phyloP scores from a whole-genome alignment of 2,888 invertebrate genomes.

The Eulithis testata region DNA sequence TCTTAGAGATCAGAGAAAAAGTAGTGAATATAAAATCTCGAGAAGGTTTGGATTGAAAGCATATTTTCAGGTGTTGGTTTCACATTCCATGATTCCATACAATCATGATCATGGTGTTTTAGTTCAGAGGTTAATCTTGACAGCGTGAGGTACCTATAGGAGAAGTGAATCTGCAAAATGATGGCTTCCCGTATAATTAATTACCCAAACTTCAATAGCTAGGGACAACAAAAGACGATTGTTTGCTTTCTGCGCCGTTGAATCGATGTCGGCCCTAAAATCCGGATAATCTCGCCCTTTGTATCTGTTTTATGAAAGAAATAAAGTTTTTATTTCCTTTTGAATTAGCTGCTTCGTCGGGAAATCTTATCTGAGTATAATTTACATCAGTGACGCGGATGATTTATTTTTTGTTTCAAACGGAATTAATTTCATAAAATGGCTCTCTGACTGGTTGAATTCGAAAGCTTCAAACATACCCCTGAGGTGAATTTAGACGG shows the following conservation, averaged over 20 bases:
- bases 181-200: slow-evolving; percentile 74
- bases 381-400: slow-evolving; percentile 40
- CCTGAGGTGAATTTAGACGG: background rate
- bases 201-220: slow-evolving; percentile 76
- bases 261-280: slow-evolving; percentile 76
- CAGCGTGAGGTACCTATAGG: slow-evolving; percentile 51
- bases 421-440: slow-evolving; percentile 27
- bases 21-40: background rate
- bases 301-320: slow-evolving; percentile 77
- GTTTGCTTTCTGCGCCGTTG: slow-evolving; percentile 76
- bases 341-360: slow-evolving; percentile 59
- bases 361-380: slow-evolving; percentile 44
- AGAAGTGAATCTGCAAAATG: slow-evolving; percentile 75
- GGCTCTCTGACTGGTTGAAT: background rate
- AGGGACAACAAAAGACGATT: slow-evolving; percentile 77
- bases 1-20: background rate
- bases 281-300: slow-evolving; percentile 78
- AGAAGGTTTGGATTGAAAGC: background rate
- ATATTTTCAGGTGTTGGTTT: too few species aligned
- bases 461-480: background rate
- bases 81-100: slow-evolving; percentile 32
- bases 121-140: slow-evolving; percentile 37
- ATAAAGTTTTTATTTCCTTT: slow-evolving; percentile 74
- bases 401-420: slow-evolving; percentile 36
- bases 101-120: slow-evolving; percentile 37